phyloP scores from a whole-genome alignment of 2,888 invertebrate genomes.

The Anagyrus pseudococci region DNA sequence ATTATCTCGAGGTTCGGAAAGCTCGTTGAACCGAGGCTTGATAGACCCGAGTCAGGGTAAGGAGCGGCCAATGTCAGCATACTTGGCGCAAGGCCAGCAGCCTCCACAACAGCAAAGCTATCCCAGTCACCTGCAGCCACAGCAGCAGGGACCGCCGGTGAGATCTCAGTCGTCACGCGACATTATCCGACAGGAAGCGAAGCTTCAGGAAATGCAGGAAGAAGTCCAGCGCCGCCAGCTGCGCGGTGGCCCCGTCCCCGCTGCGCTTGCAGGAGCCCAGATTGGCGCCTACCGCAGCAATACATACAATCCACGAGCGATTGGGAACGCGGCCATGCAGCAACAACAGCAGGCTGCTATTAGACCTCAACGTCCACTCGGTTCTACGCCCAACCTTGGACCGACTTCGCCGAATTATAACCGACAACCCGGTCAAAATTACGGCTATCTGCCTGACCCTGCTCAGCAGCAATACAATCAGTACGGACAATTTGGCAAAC shows the following conservation, averaged over 20 bases:
- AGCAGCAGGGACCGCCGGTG: slow-evolving; percentile 54
- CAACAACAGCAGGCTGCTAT: slow-evolving; percentile 42
- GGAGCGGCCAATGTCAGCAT: slow-evolving; percentile 69
- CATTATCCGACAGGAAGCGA: slow-evolving; percentile 67
- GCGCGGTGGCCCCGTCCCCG: slow-evolving; percentile 50
- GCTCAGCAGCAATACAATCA: slow-evolving; percentile 52
- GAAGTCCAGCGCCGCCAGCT: slow-evolving; percentile 71
- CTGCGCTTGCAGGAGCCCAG: slow-evolving; percentile 3
- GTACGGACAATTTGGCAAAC: slow-evolving; percentile 52
- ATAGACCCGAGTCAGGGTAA: slow-evolving; percentile 55
- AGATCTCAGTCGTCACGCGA: slow-evolving; percentile 64
- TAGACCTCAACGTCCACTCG: slow-evolving; percentile 41
- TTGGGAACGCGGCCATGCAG: slow-evolving; percentile 47
- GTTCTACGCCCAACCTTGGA: slow-evolving; percentile 52
- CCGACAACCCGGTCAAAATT: slow-evolving; percentile 26
- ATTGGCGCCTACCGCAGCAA: slow-evolving; percentile 43
- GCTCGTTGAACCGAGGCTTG: slow-evolving; percentile 66
- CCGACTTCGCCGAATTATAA: slow-evolving; percentile 52
- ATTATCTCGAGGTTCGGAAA: slow-evolving; percentile 67
- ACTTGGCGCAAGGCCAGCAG: slow-evolving; percentile 53
- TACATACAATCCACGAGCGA: slow-evolving; percentile 48
- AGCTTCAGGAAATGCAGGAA: slow-evolving; percentile 83
- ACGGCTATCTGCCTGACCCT: slow-evolving; percentile 42
- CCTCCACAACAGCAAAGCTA: slow-evolving; percentile 29
- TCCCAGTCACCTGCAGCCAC: slow-evolving; percentile 26